These are phyloP conservation scores for Micropoecilia bifurca DNA, from an alignment of 2,797 vertebrate genomes.

Conservation along the genomic window DNA sequence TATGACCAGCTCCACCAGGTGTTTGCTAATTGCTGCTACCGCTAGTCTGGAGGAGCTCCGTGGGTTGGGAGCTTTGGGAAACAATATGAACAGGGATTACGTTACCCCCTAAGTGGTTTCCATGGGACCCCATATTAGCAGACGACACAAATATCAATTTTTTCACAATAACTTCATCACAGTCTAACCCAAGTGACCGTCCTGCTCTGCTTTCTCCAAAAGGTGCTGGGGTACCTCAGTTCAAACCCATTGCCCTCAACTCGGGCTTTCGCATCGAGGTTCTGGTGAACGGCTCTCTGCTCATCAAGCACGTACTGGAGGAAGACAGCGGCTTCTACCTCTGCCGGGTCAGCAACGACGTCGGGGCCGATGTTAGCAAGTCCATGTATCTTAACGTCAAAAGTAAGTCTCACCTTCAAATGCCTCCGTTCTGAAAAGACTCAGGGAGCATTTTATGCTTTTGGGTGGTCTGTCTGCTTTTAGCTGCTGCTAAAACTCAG, in stretches of 20 bases:
- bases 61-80: too few species aligned
- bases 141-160: neutral
- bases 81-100: too few species aligned
- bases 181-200: neutral
- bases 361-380: constrained; percentile 99
- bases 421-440: neutral
- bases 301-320: constrained; percentile 97
- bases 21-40: too few species aligned
- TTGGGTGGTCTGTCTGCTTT: neutral
- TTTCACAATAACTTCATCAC: neutral
- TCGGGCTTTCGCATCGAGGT: constrained; percentile 93
- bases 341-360: constrained; percentile 99
- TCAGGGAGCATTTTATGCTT: neutral
- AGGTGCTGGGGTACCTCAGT: constrained; percentile 97
- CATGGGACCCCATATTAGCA: too few species aligned
- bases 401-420: constrained; percentile 86
- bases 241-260: constrained; percentile 95
- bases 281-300: constrained; percentile 92
- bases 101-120: too few species aligned
- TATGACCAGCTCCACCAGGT: too few species aligned
- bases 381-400: constrained; percentile 99
- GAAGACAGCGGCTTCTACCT: constrained; percentile 99
- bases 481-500: constrained; percentile 1
- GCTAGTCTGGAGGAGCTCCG: too few species aligned
- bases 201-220: constrained; percentile 22